Percentiles rank a stretch among this genome's conserved stretches.
phyloP scores from a whole-genome alignment of 2,888 invertebrate genomes.

The Gymnocheta viridis region DNA sequence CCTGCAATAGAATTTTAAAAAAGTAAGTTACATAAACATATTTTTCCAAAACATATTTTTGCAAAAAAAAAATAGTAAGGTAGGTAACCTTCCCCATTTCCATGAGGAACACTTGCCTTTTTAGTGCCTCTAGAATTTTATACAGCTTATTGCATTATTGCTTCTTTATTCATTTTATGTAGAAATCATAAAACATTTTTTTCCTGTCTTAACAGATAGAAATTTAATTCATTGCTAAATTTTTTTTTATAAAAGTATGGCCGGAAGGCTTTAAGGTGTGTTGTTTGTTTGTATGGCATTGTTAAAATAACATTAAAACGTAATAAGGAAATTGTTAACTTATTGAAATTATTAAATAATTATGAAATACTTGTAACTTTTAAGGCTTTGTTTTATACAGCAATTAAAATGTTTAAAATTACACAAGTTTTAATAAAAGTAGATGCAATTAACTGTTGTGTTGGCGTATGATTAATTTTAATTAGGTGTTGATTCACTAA shows the following conservation, averaged over 20 bases:
- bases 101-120: neutral
- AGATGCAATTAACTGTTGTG: neutral
- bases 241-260: neutral
- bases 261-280: conserved; percentile 49
- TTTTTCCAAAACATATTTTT: too few relatives aligned
- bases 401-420: neutral
- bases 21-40: too few relatives aligned
- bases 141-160: conserved; percentile 12
- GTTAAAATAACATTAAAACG: conserved; percentile 37
- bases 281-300: conserved; percentile 39
- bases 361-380: too few relatives aligned
- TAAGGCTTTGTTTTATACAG: neutral
- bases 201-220: neutral
- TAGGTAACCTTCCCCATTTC: neutral
- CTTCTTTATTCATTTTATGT: neutral
- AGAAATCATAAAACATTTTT: conserved; percentile 3
- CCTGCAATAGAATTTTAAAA: too few relatives aligned
- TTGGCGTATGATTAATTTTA: conserved; percentile 40
- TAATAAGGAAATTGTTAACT: conserved; percentile 44
- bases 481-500: neutral
- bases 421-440: neutral
- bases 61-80: too few relatives aligned
- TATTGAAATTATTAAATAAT: conserved; percentile 34
- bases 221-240: conserved; percentile 15
- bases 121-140: conserved; percentile 13